phyloP scores from a whole-genome alignment of 2,888 invertebrate species.

The Oligia strigilis region DNA sequence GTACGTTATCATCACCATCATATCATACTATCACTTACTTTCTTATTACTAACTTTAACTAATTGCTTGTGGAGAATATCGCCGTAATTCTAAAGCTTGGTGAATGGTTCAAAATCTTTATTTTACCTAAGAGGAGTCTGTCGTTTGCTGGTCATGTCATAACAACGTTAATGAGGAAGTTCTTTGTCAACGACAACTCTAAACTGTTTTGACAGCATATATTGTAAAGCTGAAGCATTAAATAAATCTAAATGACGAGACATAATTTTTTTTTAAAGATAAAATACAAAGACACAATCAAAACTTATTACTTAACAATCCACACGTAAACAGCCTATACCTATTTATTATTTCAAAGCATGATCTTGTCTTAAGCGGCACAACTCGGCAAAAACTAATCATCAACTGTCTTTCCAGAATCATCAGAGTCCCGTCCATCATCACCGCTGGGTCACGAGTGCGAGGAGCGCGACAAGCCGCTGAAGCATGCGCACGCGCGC shows the following conservation, averaged over 20 bases:
- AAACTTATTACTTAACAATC: background rate
- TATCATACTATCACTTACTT: constrained; percentile 41
- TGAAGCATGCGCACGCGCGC: constrained; percentile 87
- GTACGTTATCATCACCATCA: constrained; percentile 58
- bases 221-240: background rate
- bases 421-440: constrained; percentile 59
- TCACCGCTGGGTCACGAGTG: constrained; percentile 53
- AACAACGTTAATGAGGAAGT: background rate
- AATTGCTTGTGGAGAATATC: constrained; percentile 3
- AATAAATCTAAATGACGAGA: background rate
- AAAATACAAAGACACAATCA: background rate
- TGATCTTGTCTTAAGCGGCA: background rate
- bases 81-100: background rate
- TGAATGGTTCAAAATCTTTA: background rate
- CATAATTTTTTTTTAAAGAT: background rate
- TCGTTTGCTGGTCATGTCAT: background rate
- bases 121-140: background rate
- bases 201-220: background rate
- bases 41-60: constrained; percentile 15
- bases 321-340: constrained; percentile 19
- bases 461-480: constrained; percentile 74
- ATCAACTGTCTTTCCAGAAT: constrained; percentile 38
- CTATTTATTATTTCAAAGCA: background rate
- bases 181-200: background rate
- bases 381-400: background rate